A percentile compares a stretch with the other conserved stretches of the same genome.
These are phyloP conservation scores for Zaprionus bogoriensis DNA, from an alignment of 2,888 invertebrate species.

Conservation along the genomic window DNA sequence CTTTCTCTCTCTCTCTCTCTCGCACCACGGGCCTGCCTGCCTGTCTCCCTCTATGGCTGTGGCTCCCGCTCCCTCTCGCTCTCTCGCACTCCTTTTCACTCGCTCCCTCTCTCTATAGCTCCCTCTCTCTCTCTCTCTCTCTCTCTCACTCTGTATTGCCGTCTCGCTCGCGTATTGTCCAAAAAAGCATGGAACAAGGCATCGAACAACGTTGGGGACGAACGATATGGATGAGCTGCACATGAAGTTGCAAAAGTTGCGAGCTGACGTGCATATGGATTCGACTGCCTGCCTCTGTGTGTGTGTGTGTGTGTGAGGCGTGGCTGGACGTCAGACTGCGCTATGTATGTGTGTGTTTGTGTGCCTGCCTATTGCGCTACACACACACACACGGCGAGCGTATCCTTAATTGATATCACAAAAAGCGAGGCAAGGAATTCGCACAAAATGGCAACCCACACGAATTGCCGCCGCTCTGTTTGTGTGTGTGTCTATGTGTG, in stretches of 20 bases:
- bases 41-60: background rate
- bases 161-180: conserved; percentile 34
- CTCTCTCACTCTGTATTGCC: background rate
- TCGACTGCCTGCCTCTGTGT: conserved; percentile 2
- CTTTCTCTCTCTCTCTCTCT: background rate
- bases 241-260: conserved; percentile 54
- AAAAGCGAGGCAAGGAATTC: conserved; percentile 69
- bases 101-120: conserved; percentile 5
- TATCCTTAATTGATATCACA: conserved; percentile 82
- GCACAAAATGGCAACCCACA: conserved; percentile 61
- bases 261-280: conserved; percentile 43
- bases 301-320: conserved; percentile 42
- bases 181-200: conserved; percentile 55
- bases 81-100: conserved; percentile 6
- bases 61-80: background rate
- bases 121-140: conserved; percentile 1
- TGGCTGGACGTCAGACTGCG: conserved; percentile 51
- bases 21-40: background rate
- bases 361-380: conserved; percentile 36
- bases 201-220: conserved; percentile 52
- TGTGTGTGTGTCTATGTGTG: conserved; percentile 7
- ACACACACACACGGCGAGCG: conserved; percentile 46
- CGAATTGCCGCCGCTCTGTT: conserved; percentile 18
- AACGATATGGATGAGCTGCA: conserved; percentile 56
- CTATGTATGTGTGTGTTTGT: conserved; percentile 22